These are phyloP conservation scores for Blastobasis adustella DNA, from an alignment of 2,888 invertebrate genomes.

Conservation along the genomic window DNA sequence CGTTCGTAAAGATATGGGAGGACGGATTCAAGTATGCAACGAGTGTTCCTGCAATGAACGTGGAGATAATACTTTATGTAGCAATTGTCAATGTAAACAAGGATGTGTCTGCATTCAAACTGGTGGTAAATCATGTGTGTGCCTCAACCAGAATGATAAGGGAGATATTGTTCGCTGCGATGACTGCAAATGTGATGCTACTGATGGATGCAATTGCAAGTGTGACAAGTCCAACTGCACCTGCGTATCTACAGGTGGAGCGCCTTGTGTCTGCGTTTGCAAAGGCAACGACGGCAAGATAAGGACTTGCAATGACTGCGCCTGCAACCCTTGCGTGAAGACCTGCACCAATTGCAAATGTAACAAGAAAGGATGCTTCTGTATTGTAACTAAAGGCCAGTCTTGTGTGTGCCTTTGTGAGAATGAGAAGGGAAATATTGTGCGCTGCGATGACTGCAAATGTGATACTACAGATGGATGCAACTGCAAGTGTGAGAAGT, in stretches of 20 bases:
- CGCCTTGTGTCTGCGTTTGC: constrained; percentile 23
- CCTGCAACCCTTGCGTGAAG: neutral
- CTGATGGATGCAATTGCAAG: constrained; percentile 13
- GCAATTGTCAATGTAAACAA: constrained; percentile 11
- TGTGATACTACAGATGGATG: constrained; percentile 14
- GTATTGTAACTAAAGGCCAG: constrained; percentile 19
- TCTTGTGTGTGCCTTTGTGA: constrained; percentile 22
- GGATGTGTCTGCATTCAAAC: constrained; percentile 20
- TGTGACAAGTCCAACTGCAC: constrained; percentile 28
- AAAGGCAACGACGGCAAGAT: constrained; percentile 22
- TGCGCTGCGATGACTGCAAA: constrained; percentile 2
- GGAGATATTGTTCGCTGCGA: constrained; percentile 22
- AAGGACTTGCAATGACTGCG: constrained; percentile 22
- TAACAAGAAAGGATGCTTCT: constrained; percentile 18
- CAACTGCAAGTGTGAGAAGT: neutral
- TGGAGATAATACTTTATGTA: neutral
- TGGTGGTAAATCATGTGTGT: constrained; percentile 24
- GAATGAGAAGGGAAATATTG: constrained; percentile 18
- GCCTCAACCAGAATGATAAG: constrained; percentile 20
- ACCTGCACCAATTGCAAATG: neutral
- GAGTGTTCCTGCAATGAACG: constrained; percentile 12
- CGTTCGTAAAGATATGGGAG: constrained; percentile 21
- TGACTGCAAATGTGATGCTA: constrained; percentile 22
- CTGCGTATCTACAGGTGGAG: constrained; percentile 30
- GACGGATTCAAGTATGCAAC: constrained; percentile 21